Conservation (phyloP, 2,888 invertebrate genomes). For the Metallyticus violacea region DNA sequence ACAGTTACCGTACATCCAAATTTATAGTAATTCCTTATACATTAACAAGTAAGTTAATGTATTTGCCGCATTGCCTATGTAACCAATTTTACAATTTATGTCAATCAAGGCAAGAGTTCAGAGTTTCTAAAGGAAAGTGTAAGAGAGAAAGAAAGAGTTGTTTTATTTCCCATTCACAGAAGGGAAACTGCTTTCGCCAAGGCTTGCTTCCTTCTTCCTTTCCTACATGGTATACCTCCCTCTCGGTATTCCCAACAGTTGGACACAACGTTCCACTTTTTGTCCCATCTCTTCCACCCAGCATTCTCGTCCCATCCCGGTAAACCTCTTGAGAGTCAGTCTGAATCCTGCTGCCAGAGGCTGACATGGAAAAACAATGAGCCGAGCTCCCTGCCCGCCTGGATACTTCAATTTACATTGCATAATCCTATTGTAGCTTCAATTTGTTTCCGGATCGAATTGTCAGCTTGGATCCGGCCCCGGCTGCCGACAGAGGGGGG, state of each 20-base stretch:
- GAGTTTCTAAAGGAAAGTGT: neutral
- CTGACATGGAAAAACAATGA: neutral
- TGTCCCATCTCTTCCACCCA: neutral
- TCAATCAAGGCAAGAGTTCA: neutral
- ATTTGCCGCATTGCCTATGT: too few relatives aligned
- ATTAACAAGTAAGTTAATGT: too few relatives aligned
- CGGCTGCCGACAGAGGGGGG: neutral
- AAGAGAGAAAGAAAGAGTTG: neutral
- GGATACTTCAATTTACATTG: conserved; percentile 3
- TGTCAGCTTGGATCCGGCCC: neutral
- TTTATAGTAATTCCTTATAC: too few relatives aligned
- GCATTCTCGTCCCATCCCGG: neutral
- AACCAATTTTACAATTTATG: neutral
- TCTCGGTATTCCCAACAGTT: neutral
- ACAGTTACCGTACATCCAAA: too few relatives aligned
- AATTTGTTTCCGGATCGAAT: conserved; percentile 6
- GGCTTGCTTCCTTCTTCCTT: neutral
- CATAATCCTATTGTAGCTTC: conserved; percentile 1
- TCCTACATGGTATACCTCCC: neutral
- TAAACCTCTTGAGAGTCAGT: neutral
- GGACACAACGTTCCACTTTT: neutral
- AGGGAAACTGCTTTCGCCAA: neutral
- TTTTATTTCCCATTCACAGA: neutral
- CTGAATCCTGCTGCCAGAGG: neutral
- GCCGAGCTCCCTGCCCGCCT: neutral